Percentiles rank a stretch among this genome's conserved stretches.
Conservation (phyloP, 2,888 invertebrate species). For the Lapara coniferarum region DNA sequence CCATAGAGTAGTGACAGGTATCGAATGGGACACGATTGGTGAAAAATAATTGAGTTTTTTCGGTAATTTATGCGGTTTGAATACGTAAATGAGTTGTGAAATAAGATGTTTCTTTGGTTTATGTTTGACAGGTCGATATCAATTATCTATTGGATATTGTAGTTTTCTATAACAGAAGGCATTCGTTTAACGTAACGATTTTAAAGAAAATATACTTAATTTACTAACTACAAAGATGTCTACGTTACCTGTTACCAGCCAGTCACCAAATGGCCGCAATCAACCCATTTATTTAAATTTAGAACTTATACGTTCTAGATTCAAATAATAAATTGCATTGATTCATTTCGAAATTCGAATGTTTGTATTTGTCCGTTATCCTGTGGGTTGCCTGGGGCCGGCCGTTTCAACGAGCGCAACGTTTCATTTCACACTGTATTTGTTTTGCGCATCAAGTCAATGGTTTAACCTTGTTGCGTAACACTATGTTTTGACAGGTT, state of each 20-base stretch:
- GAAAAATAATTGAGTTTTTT: slow-evolving; percentile 16
- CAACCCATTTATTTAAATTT: background rate
- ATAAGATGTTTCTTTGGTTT: no score
- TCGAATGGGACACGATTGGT: slow-evolving; percentile 13
- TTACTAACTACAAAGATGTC: no score
- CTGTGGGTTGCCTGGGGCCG: slow-evolving; percentile 20
- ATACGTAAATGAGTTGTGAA: background rate
- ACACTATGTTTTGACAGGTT: background rate
- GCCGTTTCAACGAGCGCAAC: slow-evolving; percentile 26
- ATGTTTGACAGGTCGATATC: no score
- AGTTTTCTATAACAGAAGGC: no score
- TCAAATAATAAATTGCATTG: slow-evolving; percentile 20
- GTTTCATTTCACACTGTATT: slow-evolving; percentile 20
- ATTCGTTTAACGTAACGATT: no score
- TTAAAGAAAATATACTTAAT: no score
- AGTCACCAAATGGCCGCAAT: background rate
- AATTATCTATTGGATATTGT: no score
- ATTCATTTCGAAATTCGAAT: slow-evolving; percentile 26
- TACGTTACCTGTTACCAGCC: background rate
- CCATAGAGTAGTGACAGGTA: slow-evolving; percentile 38
- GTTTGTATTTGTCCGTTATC: slow-evolving; percentile 5
- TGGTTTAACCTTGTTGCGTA: background rate
- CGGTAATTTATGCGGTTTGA: slow-evolving; percentile 16
- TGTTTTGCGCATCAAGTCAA: background rate
- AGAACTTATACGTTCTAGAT: background rate